A percentile compares a stretch with the other conserved stretches of the same genome.
phyloP scores from a whole-genome alignment of 2,888 invertebrate genomes.

The Unio delphinus region DNA sequence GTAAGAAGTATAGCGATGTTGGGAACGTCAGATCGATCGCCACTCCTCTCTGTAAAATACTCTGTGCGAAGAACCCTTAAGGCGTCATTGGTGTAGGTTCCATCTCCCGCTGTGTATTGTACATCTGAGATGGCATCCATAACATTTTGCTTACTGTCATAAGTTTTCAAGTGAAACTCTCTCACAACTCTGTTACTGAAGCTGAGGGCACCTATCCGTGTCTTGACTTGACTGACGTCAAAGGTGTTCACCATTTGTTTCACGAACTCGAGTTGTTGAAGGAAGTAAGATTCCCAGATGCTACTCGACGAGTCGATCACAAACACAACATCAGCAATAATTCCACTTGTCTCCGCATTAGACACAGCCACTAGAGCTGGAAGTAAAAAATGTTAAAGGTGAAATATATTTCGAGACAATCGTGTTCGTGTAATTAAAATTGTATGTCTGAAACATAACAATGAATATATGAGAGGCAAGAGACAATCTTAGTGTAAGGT shows the following conservation, averaged over 20 bases:
- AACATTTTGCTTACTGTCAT: slow-evolving; percentile 16
- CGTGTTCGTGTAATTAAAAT: too few species aligned
- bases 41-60: too few species aligned
- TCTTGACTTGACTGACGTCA: slow-evolving; percentile 26
- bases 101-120: slow-evolving; percentile 14
- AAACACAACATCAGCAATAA: slow-evolving; percentile 30
- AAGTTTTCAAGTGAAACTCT: slow-evolving; percentile 34
- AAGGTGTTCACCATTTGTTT: slow-evolving; percentile 24
- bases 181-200: slow-evolving; percentile 22
- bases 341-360: too few species aligned
- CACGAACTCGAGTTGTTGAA: slow-evolving; percentile 33
- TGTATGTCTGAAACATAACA: too few species aligned
- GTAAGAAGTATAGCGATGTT: too few species aligned
- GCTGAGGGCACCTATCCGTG: slow-evolving; percentile 30
- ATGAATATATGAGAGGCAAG: too few species aligned
- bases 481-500: too few species aligned
- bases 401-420: too few species aligned
- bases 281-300: slow-evolving; percentile 48
- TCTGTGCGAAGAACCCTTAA: slow-evolving; percentile 19
- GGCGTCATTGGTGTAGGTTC: slow-evolving; percentile 32
- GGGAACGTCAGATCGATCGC: too few species aligned
- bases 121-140: slow-evolving; percentile 30
- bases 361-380: too few species aligned
- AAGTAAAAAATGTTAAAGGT: too few species aligned
- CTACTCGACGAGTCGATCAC: slow-evolving; percentile 41